A percentile compares a stretch with the other conserved stretches of the same genome.
Conservation (phyloP, 2,888 invertebrate genomes). For the Fabriciana adippe region DNA sequence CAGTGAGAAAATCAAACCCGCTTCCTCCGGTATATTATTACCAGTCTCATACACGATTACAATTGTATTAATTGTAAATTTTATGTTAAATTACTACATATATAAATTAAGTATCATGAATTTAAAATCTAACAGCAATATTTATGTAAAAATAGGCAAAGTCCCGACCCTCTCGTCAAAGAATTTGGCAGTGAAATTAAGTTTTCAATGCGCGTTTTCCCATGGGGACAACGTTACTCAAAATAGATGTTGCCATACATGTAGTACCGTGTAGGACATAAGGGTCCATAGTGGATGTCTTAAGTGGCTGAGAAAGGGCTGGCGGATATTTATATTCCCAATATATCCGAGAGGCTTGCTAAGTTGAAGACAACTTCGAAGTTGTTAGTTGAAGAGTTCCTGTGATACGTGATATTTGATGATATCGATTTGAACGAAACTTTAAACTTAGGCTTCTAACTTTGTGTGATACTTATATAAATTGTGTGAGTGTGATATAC, state of each 20-base stretch:
- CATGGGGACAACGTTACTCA: constrained; percentile 46
- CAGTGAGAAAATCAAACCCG: too few relatives aligned
- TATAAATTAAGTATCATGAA: neutral
- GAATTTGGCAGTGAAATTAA: constrained; percentile 38
- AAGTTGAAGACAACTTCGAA: constrained; percentile 58
- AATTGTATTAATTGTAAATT: neutral
- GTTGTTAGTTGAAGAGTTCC: constrained; percentile 51
- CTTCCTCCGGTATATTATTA: too few relatives aligned
- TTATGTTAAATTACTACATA: neutral
- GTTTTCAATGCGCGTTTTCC: constrained; percentile 44
- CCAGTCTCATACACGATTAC: too few relatives aligned
- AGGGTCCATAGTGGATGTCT: constrained; percentile 69
- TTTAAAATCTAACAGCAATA: constrained; percentile 5
- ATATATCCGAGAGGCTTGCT: constrained; percentile 68
- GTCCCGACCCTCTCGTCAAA: constrained; percentile 30
- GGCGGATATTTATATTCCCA: constrained; percentile 74
- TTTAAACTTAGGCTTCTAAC: constrained; percentile 30
- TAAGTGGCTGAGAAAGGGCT: constrained; percentile 74
- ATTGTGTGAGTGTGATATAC: neutral
- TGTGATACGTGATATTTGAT: constrained; percentile 41
- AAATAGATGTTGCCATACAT: constrained; percentile 49
- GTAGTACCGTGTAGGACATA: constrained; percentile 44
- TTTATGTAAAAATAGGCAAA: constrained; percentile 7
- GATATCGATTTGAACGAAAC: constrained; percentile 33
- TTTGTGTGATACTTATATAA: constrained; percentile 10